Evolutionary conservation across 2,113 vertebrate species (phyloP).

Genomic region (Phylloscopus whistleri): DNA sequence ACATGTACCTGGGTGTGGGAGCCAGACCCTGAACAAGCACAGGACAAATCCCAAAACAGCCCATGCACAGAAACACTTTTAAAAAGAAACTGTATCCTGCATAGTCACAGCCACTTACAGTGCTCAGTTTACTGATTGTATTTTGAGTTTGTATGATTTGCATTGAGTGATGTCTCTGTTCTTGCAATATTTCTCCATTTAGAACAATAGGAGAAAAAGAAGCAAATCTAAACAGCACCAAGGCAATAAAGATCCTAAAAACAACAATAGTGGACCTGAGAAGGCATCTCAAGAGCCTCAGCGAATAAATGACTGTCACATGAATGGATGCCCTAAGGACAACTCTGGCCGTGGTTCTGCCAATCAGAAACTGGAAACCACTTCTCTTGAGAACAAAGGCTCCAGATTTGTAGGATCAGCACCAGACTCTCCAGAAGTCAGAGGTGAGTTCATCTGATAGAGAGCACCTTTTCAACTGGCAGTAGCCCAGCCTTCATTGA

Average conservation of each 20-base stretch:
- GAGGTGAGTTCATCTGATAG: slow-evolving; percentile 64
- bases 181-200: background rate
- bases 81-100: background rate
- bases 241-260: slow-evolving; percentile 71
- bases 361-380: slow-evolving; percentile 38
- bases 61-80: background rate
- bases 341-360: slow-evolving; percentile 35
- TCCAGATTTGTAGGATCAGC: background rate
- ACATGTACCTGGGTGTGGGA: background rate
- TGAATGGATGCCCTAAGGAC: slow-evolving; percentile 62
- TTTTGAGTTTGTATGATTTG: background rate
- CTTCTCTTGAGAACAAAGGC: slow-evolving; percentile 51
- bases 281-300: slow-evolving; percentile 31
- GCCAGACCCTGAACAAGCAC: background rate
- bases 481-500: background rate
- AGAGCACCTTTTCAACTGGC: background rate
- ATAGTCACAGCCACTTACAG: background rate
- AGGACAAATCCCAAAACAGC: background rate
- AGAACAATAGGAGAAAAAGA: slow-evolving; percentile 80
- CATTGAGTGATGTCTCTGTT: background rate
- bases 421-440: background rate
- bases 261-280: slow-evolving; percentile 54
- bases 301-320: slow-evolving; percentile 4
- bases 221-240: slow-evolving; percentile 79
- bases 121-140: background rate